Evolutionary conservation across 1,140 invertebrate genomes (phyloP).

Genomic region (Diorhabda carinulata): DNA sequence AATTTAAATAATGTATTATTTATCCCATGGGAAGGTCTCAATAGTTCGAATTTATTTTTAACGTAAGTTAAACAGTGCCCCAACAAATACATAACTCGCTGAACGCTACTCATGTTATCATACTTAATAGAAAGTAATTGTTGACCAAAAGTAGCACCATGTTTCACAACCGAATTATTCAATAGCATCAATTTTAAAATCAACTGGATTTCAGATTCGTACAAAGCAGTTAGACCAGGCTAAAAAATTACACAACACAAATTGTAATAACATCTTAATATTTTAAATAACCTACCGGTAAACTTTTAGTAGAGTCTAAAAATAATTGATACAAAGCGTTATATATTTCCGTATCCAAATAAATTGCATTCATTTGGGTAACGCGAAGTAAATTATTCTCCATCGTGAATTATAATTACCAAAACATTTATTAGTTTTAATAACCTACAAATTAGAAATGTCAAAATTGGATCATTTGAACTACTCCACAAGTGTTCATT

Average conservation of each 20-base stretch:
- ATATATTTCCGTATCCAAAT: slow-evolving; percentile 45
- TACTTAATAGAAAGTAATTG: slow-evolving; percentile 45
- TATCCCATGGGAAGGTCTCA: slow-evolving; percentile 30
- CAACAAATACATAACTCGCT: slow-evolving; percentile 37
- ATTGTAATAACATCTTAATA: neutral
- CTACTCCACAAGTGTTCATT: too few species aligned
- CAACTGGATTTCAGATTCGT: slow-evolving; percentile 41
- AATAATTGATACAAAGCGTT: slow-evolving; percentile 37
- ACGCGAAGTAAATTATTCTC: slow-evolving; percentile 41
- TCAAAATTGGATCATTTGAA: too few species aligned
- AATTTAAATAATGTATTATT: slow-evolving; percentile 33
- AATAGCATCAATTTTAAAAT: slow-evolving; percentile 36
- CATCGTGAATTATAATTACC: too few species aligned
- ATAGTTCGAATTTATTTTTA: slow-evolving; percentile 38
- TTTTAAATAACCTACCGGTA: slow-evolving; percentile 38
- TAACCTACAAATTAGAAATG: too few species aligned
- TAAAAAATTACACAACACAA: slow-evolving; percentile 27
- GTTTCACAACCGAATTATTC: slow-evolving; percentile 38
- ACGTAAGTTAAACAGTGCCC: slow-evolving; percentile 36
- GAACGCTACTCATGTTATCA: slow-evolving; percentile 36
- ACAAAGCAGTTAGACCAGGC: slow-evolving; percentile 33
- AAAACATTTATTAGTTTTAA: too few species aligned
- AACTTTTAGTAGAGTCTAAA: slow-evolving; percentile 32
- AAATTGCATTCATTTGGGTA: slow-evolving; percentile 46
- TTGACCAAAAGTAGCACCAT: slow-evolving; percentile 44